A percentile compares a stretch with the other conserved stretches of the same genome.
Evolutionary conservation across 2,888 invertebrate species (phyloP).

Genomic region (Teleogryllus oceanicus): DNA sequence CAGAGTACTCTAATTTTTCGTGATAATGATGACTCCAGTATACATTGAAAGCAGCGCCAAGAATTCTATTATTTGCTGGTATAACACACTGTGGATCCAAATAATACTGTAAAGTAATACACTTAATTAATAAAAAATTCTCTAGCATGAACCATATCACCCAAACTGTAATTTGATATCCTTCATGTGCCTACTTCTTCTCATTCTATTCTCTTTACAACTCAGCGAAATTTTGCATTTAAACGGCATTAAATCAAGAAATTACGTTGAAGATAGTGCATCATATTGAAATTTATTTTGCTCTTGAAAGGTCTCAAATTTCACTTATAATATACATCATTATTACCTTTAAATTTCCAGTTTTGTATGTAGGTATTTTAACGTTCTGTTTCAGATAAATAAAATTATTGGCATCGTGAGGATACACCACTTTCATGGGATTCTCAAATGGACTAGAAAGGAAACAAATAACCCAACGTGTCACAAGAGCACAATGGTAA

Average conservation of each 20-base stretch:
- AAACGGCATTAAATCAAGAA: too few relatives aligned
- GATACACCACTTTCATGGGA: conserved; percentile 2
- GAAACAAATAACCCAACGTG: too few relatives aligned
- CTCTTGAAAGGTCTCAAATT: too few relatives aligned
- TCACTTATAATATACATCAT: too few relatives aligned
- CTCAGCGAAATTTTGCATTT: too few relatives aligned
- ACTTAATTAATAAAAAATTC: not conserved
- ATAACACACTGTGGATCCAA: conserved; percentile 9
- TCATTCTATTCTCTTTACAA: too few relatives aligned
- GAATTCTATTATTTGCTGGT: not conserved
- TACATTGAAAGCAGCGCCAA: conserved; percentile 42
- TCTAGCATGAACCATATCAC: not conserved
- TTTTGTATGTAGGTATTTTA: not conserved
- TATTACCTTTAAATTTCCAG: conserved; percentile 9
- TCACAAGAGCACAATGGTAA: too few relatives aligned
- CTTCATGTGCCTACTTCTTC: too few relatives aligned
- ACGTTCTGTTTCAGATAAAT: conserved; percentile 18
- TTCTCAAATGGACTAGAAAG: conserved; percentile 1
- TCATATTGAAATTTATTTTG: too few relatives aligned
- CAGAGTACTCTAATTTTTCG: conserved; percentile 47
- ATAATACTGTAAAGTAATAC: not conserved
- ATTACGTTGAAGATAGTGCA: too few relatives aligned
- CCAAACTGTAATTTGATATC: too few relatives aligned
- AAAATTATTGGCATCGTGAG: not conserved
- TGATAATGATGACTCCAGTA: conserved; percentile 47